phyloP scores from a whole-genome alignment of 64 coral and sea anemone species.

The Stichodactyla mertensii region DNA sequence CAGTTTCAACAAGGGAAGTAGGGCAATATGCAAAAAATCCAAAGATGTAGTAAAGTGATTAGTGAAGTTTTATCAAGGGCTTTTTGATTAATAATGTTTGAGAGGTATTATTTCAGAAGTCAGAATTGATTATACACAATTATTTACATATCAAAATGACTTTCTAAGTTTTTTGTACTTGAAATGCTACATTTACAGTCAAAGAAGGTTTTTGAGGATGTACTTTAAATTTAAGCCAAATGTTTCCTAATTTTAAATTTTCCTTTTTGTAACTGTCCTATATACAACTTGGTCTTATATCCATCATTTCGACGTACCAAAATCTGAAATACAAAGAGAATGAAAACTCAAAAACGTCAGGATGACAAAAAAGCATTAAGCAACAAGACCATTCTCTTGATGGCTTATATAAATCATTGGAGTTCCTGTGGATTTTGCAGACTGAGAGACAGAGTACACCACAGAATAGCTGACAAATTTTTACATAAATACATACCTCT shows the following conservation, averaged over 20 bases:
- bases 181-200: not conserved
- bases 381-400: no score
- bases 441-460: no score
- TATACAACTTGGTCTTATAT: constrained; percentile 89
- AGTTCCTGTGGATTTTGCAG: no score
- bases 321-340: constrained; percentile 51
- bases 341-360: not conserved
- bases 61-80: no score
- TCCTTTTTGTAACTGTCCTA: constrained; percentile 98
- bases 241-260: constrained; percentile 93
- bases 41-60: no score
- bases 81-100: no score
- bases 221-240: not conserved
- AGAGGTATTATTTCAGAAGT: not conserved
- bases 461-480: not conserved
- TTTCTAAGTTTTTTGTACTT: not conserved
- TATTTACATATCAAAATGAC: not conserved
- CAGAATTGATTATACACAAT: not conserved
- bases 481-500: constrained; percentile 48
- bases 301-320: constrained; percentile 81
- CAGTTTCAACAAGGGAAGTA: not conserved
- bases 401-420: no score
- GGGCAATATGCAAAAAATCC: not conserved
- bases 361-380: not conserved
- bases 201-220: not conserved